These are phyloP conservation scores for Meleagris gallopavo DNA, from an alignment of 2,113 vertebrate genomes.

Conservation along the genomic window DNA sequence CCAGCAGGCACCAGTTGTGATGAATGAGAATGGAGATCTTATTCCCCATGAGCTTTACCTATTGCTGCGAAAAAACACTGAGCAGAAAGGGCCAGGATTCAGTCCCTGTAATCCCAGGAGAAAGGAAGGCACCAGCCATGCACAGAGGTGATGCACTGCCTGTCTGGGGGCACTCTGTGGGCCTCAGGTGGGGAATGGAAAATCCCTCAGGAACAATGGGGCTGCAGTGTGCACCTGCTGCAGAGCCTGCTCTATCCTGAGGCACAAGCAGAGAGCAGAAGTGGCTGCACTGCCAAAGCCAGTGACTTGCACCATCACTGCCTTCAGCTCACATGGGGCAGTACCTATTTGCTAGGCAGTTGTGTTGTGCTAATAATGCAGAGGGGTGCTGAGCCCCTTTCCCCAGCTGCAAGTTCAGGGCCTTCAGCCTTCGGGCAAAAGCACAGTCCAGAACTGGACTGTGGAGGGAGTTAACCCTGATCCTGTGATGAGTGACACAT, in stretches of 20 bases:
- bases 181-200: not conserved
- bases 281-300: not conserved
- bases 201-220: not conserved
- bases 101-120: not conserved
- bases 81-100: rapidly evolving
- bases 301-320: not conserved
- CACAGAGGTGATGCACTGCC: not conserved
- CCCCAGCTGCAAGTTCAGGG: not conserved
- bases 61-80: not conserved
- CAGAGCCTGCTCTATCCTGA: not conserved
- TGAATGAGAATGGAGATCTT: not conserved
- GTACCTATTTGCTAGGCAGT: not conserved
- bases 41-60: not conserved
- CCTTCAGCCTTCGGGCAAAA: not conserved
- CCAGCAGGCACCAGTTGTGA: not conserved
- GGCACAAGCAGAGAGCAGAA: rapidly evolving
- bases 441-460: not conserved
- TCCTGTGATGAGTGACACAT: not conserved
- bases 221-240: not conserved
- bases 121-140: not conserved
- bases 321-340: not conserved
- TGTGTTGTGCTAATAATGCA: not conserved
- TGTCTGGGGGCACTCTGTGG: not conserved
- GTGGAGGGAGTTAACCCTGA: not conserved
- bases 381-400: rapidly evolving